Evolutionary conservation across 2,888 invertebrate genomes (phyloP), one percentile per base, ranked within the genome.

Genomic region (Eristalis pertinax): DNA sequence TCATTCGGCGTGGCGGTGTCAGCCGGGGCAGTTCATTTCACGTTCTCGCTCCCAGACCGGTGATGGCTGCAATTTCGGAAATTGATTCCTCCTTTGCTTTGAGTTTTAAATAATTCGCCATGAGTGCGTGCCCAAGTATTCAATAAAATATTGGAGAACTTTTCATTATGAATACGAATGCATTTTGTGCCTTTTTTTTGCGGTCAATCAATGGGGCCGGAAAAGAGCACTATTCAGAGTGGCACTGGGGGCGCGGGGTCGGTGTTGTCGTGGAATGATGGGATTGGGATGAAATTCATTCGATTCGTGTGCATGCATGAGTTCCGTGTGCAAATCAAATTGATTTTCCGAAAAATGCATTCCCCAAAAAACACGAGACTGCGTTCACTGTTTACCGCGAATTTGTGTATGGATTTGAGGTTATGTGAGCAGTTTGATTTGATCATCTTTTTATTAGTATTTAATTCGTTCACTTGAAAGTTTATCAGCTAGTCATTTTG

Each of bases 191-290:
- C 0, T 24, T 24, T 35, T 77, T 78, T 82, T 83, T 86, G 86
- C 67, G 86, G 86, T 83, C 83, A 86, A 86, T 83, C 75, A 75
- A 78, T 74, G 64, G 68, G 65, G 65, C 64, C 82, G 58, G 76
- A 43, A 70, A 65, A 15, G 50, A 56, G 11, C 50, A 32, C 26
- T 50, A 50, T 50, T 50, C 4, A 19, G 19, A 50, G 50, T 8
- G 50, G n/a, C n/a, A n/a, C n/a, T n/a, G n/a, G n/a, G n/a, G n/a
- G n/a, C n/a, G n/a, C n/a, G n/a, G n/a, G n/a, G n/a, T n/a, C n/a
- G n/a, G n/a, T n/a, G n/a, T n/a, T n/a, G n/a, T 2, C 5, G 4
- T 43, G 15, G 15, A 5, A n/a, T 19, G 50, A 8, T 8, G 19
- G 5, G 19, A 5, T 4, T 4, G 50, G 50, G 8, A 35, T 69